These are phyloP conservation scores for Drosophila subpulchrella DNA, from an alignment of 1,140 invertebrate genomes.

Conservation along the genomic window DNA sequence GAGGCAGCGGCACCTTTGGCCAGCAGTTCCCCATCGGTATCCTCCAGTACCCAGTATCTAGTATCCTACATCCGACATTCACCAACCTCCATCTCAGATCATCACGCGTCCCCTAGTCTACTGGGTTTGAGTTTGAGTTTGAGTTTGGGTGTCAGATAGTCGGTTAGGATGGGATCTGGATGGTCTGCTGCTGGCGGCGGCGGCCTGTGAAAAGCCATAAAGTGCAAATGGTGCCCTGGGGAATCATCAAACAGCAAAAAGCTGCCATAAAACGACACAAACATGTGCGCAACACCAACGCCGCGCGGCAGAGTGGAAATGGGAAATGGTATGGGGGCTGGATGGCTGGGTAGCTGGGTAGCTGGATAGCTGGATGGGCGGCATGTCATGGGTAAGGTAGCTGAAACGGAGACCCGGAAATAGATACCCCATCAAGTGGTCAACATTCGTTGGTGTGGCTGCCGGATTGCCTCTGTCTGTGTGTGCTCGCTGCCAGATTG, in stretches of 20 bases:
- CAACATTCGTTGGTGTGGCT: conserved; percentile 32
- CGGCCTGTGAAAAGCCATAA: conserved; percentile 74
- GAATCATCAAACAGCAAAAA: conserved; percentile 77
- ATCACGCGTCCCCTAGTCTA: conserved; percentile 12
- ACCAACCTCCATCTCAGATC: conserved; percentile 16
- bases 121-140: background rate
- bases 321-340: background rate
- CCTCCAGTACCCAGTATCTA: conserved; percentile 1
- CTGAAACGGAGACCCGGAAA: conserved; percentile 44
- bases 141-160: conserved; percentile 6
- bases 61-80: background rate
- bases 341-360: background rate
- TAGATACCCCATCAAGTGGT: conserved; percentile 74
- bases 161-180: background rate
- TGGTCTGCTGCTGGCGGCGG: conserved; percentile 1
- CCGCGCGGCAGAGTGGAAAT: conserved; percentile 6
- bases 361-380: background rate
- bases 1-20: conserved; percentile 36
- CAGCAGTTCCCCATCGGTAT: background rate
- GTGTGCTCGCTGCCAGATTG: conserved; percentile 47
- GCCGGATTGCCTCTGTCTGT: background rate
- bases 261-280: conserved; percentile 74
- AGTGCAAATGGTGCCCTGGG: conserved; percentile 76
- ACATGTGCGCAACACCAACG: conserved; percentile 62
- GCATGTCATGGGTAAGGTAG: background rate